These are phyloP conservation scores for Hiodon alosoides DNA, from an alignment of 2,113 vertebrate species.

Conservation along the genomic window DNA sequence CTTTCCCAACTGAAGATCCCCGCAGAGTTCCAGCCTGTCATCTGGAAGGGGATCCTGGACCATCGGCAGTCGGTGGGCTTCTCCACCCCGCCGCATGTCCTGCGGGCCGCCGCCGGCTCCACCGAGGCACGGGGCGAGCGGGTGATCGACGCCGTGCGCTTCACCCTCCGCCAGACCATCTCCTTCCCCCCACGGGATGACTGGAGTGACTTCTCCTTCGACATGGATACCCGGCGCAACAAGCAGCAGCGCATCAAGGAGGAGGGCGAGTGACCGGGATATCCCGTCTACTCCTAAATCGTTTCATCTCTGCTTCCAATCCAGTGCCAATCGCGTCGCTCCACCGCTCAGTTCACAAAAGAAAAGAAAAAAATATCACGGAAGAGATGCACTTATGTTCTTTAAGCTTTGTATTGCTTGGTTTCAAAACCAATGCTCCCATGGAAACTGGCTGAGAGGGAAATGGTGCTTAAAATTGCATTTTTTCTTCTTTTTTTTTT, in stretches of 20 bases:
- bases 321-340: background rate
- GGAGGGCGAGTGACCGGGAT: slow-evolving; percentile 79
- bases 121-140: slow-evolving; percentile 93
- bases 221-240: slow-evolving; percentile 92
- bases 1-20: slow-evolving; percentile 97
- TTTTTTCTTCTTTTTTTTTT: slow-evolving; percentile 35
- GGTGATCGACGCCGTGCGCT: slow-evolving; percentile 94
- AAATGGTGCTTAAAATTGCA: slow-evolving; percentile 35
- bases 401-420: slow-evolving; percentile 9
- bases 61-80: slow-evolving; percentile 93
- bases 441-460: slow-evolving; percentile 29
- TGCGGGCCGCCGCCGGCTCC: slow-evolving; percentile 83
- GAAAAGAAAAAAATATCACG: slow-evolving; percentile 35
- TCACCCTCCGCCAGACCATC: slow-evolving; percentile 97
- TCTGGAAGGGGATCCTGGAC: slow-evolving; percentile 98
- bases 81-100: slow-evolving; percentile 82
- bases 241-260: slow-evolving; percentile 95
- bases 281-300: background rate
- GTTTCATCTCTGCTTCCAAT: rapidly evolving
- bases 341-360: slow-evolving; percentile 6
- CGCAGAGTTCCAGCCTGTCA: slow-evolving; percentile 85
- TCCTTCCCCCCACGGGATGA: slow-evolving; percentile 93
- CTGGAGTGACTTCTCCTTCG: slow-evolving; percentile 98
- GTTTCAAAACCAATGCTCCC: slow-evolving; percentile 22
- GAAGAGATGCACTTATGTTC: slow-evolving; percentile 61